A percentile compares a stretch with the other conserved stretches of the same genome.
These are phyloP conservation scores for Eufriesea mexicana DNA, from an alignment of 1,140 invertebrate genomes.

Conservation along the genomic window DNA sequence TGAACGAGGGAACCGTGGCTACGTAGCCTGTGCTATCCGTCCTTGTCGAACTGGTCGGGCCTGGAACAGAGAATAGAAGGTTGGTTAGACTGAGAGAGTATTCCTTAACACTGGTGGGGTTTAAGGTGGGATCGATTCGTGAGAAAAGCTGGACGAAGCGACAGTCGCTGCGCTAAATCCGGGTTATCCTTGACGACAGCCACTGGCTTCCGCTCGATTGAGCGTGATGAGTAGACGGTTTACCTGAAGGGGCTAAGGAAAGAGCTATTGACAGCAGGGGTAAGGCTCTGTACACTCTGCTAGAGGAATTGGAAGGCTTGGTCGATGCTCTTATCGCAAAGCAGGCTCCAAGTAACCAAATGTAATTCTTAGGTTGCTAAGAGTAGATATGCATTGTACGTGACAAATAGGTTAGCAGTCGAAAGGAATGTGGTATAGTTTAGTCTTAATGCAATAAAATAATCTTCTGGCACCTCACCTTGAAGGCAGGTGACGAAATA, in stretches of 20 bases:
- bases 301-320: background rate
- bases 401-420: too few relatives aligned
- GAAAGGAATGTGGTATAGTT: too few relatives aligned
- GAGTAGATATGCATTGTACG: too few relatives aligned
- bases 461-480: too few relatives aligned
- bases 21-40: background rate
- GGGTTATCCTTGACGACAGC: conserved; percentile 61
- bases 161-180: conserved; percentile 25
- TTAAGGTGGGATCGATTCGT: background rate
- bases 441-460: too few relatives aligned
- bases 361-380: too few relatives aligned
- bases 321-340: conserved; percentile 23
- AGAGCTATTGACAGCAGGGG: conserved; percentile 19
- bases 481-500: too few relatives aligned
- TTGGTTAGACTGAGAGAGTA: background rate
- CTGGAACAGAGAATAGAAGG: conserved; percentile 52
- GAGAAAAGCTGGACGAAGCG: conserved; percentile 2
- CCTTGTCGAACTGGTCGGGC: conserved; percentile 23
- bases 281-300: background rate
- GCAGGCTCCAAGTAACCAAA: background rate
- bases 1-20: conserved; percentile 28
- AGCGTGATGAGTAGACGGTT: conserved; percentile 53
- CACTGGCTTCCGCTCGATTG: conserved; percentile 58
- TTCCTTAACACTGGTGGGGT: background rate
- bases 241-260: conserved; percentile 44